A percentile compares a stretch with the other conserved stretches of the same genome.
phyloP scores from a whole-genome alignment of 2,797 vertebrate species.

The Pangasius djambal region DNA sequence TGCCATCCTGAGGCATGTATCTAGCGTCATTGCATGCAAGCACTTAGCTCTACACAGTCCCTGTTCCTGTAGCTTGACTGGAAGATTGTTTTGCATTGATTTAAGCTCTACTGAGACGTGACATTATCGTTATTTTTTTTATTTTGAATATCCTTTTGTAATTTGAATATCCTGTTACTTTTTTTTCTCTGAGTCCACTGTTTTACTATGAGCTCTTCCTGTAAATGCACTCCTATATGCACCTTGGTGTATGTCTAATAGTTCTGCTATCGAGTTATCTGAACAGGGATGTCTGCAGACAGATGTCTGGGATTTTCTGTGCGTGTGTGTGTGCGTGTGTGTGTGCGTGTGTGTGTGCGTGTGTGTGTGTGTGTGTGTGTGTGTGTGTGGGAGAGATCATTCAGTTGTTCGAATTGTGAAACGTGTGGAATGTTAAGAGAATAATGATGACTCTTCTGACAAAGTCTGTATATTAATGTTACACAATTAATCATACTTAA shows the following conservation, averaged over 20 bases:
- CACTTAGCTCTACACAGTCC: not conserved
- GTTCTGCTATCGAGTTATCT: not conserved
- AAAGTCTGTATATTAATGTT: not conserved
- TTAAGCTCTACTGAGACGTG: not conserved
- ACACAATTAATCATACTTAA: not conserved
- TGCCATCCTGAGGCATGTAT: slow-evolving; percentile 21
- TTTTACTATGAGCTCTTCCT: not conserved
- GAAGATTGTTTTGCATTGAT: not conserved
- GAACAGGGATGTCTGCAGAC: not conserved
- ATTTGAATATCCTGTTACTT: not conserved
- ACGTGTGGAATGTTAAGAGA: not conserved
- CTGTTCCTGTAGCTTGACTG: not conserved
- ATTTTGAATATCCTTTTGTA: not conserved
- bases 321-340: not conserved
- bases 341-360: not conserved
- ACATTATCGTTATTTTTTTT: not conserved
- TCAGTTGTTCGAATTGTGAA: not conserved
- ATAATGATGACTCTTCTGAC: not conserved
- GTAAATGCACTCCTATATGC: not conserved
- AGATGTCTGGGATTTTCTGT: not conserved
- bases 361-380: not conserved
- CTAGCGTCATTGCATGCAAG: not conserved
- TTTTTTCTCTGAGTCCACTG: not conserved
- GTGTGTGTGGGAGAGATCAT: not conserved
- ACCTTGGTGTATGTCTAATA: not conserved